Conservation (phyloP, 2,888 invertebrate species). For the Nemotelus nigrinus region DNA sequence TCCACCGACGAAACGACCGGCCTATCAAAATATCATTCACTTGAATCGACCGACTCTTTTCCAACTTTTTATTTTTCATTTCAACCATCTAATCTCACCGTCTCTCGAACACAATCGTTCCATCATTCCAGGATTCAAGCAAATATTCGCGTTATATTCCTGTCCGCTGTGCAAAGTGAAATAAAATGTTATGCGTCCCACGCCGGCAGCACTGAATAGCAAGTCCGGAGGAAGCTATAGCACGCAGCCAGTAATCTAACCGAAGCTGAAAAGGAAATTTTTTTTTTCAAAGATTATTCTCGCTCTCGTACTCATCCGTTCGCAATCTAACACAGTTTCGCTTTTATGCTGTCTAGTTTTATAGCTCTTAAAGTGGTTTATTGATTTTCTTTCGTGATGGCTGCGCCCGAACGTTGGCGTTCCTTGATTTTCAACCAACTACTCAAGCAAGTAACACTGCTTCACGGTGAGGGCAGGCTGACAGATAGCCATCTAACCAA, state of each 20-base stretch:
- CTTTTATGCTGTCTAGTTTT: conserved; percentile 33
- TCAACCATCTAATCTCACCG: not conserved
- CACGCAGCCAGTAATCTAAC: not conserved
- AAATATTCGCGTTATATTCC: not conserved
- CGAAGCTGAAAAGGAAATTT: conserved; percentile 16
- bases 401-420: too few relatives aligned
- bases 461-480: not conserved
- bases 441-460: too few relatives aligned
- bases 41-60: not conserved
- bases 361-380: conserved; percentile 40
- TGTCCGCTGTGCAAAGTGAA: not conserved
- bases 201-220: not conserved
- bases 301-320: conserved; percentile 8
- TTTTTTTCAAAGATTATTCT: conserved; percentile 5
- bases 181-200: conserved; percentile 34
- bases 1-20: not conserved
- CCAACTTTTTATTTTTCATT: not conserved
- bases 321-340: conserved; percentile 34
- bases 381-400: not conserved
- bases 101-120: too few relatives aligned
- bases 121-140: too few relatives aligned
- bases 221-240: not conserved
- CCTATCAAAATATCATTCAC: conserved; percentile 29
- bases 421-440: too few relatives aligned
- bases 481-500: conserved; percentile 9